Base-by-base conservation (phyloP, 1,140 invertebrate species). In the Limonius californicus region DNA sequence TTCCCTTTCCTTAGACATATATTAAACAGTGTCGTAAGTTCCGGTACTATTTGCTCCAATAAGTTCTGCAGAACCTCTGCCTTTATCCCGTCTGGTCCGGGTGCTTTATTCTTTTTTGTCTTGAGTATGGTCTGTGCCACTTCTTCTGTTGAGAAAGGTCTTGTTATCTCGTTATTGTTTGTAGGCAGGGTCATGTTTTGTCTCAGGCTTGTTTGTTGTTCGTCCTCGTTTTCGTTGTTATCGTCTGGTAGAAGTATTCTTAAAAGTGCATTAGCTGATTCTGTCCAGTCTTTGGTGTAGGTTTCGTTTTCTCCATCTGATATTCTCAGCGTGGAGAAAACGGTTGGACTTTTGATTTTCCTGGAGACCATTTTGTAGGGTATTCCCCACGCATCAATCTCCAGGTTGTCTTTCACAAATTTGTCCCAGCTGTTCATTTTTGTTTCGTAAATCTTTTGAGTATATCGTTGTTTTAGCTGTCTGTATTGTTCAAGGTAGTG, bases 341-440 rank as follows among this genome's bases (percentile, higher is more conserved):
- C 2, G 19, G 45, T 2, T 1, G 60, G 32, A 14, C 1, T 45
- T 7, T 11, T 61, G n/a, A n/a, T 61, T 12, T 56, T 20, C n/a
- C n/a, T n/a, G 7, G 1, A 45, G 0, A 35, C 39, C 0, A 61
- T 45, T 47, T 61, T 61, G 35, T 61, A 61, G 11, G 54, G 60
- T 16, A 57, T 35, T 0, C 60, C 60, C 60, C 60, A 45, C 0
- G 30, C 1, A 11, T 61, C 19, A 0, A 20, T 15, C 11, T 7
- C 12, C 16, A 61, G 19, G 12, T 57, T 1, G 14, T 12, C 19
- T 3, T 30, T n/a, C 15, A 61, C 53, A 12, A 61, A 61, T 0
- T 7, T 14, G 1, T 42, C 7, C 50, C 59, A 61, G 16, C 47
- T 54, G 1, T 14, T 12, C 1, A 6, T 8, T 16, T 39, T 54